These are phyloP conservation scores for Agelastica alni DNA, from an alignment of 2,888 invertebrate species.

Conservation along the genomic window DNA sequence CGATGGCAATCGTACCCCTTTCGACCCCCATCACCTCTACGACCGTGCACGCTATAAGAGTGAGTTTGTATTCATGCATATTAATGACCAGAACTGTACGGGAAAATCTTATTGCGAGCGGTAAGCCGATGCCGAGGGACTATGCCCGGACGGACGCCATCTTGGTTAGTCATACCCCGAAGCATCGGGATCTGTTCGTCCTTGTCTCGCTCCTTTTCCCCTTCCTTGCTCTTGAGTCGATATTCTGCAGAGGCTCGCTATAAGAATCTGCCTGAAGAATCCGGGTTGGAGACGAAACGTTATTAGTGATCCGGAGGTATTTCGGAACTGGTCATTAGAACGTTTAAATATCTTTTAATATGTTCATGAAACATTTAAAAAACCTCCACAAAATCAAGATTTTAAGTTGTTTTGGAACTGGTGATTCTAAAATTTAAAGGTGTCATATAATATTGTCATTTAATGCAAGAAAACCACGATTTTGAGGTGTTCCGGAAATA, in stretches of 20 bases:
- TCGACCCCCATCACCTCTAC: not conserved
- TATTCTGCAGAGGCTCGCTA: constrained; percentile 52
- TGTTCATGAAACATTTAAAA: too few relatives aligned
- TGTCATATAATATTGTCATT: too few relatives aligned
- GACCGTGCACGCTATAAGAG: not conserved
- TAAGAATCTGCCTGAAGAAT: constrained; percentile 54
- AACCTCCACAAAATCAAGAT: too few relatives aligned
- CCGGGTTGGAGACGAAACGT: constrained; percentile 24
- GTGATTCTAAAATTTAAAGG: too few relatives aligned
- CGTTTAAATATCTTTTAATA: too few relatives aligned
- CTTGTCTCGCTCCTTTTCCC: constrained; percentile 46
- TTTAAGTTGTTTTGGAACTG: too few relatives aligned
- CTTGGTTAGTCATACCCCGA: constrained; percentile 50
- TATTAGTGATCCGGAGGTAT: too few relatives aligned
- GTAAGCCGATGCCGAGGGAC: constrained; percentile 55
- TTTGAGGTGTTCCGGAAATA: too few relatives aligned
- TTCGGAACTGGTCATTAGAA: too few relatives aligned
- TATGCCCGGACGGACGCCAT: constrained; percentile 54
- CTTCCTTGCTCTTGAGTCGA: constrained; percentile 54
- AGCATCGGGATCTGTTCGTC: constrained; percentile 43
- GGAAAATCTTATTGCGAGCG: constrained; percentile 57
- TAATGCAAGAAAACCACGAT: too few relatives aligned
- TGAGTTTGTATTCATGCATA: constrained; percentile 52
- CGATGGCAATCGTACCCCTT: not conserved
- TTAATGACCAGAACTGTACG: constrained; percentile 56